phyloP scores from a whole-genome alignment of 2,888 invertebrate species.

The Timema podura region DNA sequence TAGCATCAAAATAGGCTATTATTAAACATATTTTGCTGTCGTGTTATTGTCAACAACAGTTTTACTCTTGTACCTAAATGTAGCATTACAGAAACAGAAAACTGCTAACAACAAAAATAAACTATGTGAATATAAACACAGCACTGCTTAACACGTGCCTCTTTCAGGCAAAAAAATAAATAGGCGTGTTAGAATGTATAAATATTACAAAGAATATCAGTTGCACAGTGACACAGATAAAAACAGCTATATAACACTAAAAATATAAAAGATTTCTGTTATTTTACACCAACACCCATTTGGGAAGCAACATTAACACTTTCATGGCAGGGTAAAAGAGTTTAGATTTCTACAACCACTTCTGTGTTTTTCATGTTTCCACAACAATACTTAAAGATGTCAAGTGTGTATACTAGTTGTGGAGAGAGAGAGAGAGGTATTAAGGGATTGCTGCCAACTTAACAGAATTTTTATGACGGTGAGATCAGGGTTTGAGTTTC shows the following conservation, averaged over 20 bases:
- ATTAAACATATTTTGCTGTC: too few species aligned
- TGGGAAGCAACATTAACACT: background rate
- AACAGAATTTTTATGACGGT: too few species aligned
- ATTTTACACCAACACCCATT: conserved; percentile 12
- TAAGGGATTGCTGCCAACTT: too few species aligned
- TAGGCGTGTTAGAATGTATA: background rate
- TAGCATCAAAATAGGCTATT: too few species aligned
- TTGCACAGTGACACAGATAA: conserved; percentile 12
- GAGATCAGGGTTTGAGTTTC: too few species aligned
- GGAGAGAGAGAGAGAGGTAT: too few species aligned
- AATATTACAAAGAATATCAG: conserved; percentile 8
- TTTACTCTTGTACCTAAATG: background rate
- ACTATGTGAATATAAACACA: conserved; percentile 24
- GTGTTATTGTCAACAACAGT: too few species aligned
- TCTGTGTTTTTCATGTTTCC: too few species aligned
- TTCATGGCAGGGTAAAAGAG: too few species aligned
- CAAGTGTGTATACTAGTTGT: too few species aligned
- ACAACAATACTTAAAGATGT: too few species aligned
- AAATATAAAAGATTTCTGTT: background rate
- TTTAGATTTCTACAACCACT: too few species aligned
- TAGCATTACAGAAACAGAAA: conserved; percentile 26
- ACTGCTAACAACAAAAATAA: conserved; percentile 20
- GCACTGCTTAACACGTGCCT: conserved; percentile 25
- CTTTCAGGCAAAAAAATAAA: conserved; percentile 11
- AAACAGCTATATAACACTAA: background rate